Evolutionary conservation across 2,888 invertebrate species (phyloP).

Genomic region (Torymus aiolomorphi): DNA sequence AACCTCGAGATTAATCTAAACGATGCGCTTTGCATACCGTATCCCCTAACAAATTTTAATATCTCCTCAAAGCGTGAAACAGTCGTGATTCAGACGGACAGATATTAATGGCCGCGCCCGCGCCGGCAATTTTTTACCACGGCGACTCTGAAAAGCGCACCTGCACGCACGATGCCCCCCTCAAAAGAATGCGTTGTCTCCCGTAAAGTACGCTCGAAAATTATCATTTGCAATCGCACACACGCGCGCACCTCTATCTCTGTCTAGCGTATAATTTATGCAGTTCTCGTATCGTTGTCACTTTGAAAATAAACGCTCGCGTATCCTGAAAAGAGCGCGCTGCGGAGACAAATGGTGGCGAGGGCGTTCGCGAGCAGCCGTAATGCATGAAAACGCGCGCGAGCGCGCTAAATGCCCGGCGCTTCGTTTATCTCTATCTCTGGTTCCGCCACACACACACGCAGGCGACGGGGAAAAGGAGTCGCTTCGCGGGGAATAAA

Average conservation of each 20-base stretch:
- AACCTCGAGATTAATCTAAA: no score
- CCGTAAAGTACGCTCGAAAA: constrained; percentile 39
- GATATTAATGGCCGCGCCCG: constrained; percentile 37
- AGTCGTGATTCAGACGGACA: constrained; percentile 36
- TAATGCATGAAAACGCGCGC: constrained; percentile 31
- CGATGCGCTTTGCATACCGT: no score
- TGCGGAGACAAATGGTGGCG: constrained; percentile 41
- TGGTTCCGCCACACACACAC: background rate
- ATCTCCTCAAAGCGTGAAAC: constrained; percentile 23
- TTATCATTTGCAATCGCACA: constrained; percentile 43
- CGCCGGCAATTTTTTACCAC: constrained; percentile 43
- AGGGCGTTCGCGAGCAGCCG: background rate
- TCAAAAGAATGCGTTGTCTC: constrained; percentile 3
- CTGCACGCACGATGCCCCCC: background rate
- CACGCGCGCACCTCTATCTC: background rate
- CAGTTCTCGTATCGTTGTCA: constrained; percentile 14
- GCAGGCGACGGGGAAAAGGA: no score
- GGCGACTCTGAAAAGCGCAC: constrained; percentile 6
- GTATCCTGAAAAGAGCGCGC: constrained; percentile 19
- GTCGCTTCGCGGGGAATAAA: background rate
- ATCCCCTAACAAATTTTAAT: constrained; percentile 48
- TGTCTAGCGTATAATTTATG: constrained; percentile 23
- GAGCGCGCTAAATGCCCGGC: constrained; percentile 45
- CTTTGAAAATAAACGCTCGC: constrained; percentile 15
- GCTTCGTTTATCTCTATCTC: constrained; percentile 54